phyloP scores from a whole-genome alignment of 2,888 invertebrate species.

The Caenorhabditis sinica region DNA sequence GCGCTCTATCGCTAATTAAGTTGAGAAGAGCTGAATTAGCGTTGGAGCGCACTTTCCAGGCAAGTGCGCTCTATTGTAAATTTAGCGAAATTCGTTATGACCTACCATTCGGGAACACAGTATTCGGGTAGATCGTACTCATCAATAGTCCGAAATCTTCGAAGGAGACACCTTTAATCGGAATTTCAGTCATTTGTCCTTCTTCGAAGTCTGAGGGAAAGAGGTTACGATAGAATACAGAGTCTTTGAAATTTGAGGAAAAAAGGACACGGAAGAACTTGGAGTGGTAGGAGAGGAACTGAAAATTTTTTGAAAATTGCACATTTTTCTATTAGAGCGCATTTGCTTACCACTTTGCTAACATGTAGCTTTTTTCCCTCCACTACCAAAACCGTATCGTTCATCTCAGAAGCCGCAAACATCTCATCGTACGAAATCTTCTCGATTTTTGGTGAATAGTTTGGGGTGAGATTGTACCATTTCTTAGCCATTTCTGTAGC shows the following conservation, averaged over 20 bases:
- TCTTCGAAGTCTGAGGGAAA: constrained; percentile 17
- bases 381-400: constrained; percentile 39
- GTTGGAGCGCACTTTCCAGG: too few species aligned
- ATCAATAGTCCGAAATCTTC: background rate
- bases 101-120: constrained; percentile 16
- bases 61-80: too few species aligned
- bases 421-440: background rate
- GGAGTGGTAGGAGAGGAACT: constrained; percentile 17
- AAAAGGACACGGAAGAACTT: constrained; percentile 19
- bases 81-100: too few species aligned
- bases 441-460: too few species aligned
- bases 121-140: background rate
- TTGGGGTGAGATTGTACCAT: too few species aligned
- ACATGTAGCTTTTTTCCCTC: constrained; percentile 20
- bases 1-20: too few species aligned
- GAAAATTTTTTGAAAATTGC: background rate
- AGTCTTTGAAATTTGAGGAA: constrained; percentile 1
- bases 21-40: too few species aligned
- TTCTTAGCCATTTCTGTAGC: too few species aligned
- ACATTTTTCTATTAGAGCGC: too few species aligned
- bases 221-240: too few species aligned
- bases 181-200: constrained; percentile 2
- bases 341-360: too few species aligned
- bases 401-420: background rate
- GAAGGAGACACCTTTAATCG: constrained; percentile 5